Evolutionary conservation across 1,140 invertebrate species (phyloP).

Genomic region (Trypoxylus dichotomus): DNA sequence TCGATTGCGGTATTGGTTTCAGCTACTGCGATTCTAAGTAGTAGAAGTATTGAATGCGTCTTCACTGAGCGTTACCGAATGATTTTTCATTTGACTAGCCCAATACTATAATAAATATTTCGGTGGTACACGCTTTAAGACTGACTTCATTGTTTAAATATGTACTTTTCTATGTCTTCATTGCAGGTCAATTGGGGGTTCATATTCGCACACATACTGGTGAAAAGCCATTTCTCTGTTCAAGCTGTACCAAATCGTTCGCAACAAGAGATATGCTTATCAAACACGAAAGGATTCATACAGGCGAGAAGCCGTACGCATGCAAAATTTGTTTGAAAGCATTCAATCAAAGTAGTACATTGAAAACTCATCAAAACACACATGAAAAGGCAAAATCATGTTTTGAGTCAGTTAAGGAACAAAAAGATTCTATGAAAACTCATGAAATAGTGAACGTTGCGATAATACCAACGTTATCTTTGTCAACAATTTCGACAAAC

Average conservation of each 20-base stretch:
- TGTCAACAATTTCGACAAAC: background rate
- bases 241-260: conserved; percentile 37
- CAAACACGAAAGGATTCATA: conserved; percentile 40
- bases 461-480: background rate
- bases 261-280: conserved; percentile 36
- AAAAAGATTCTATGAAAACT: background rate
- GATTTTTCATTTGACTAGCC: no score
- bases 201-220: conserved; percentile 41
- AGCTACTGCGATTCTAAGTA: no score
- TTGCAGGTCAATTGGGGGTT: conserved; percentile 38
- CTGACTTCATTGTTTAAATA: no score
- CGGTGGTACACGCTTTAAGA: no score
- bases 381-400: conserved; percentile 28
- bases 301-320: conserved; percentile 38
- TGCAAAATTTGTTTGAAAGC: conserved; percentile 37
- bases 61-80: no score
- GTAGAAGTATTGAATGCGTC: no score
- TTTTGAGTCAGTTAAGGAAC: no score
- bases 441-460: background rate
- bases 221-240: conserved; percentile 40
- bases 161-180: background rate
- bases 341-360: conserved; percentile 39
- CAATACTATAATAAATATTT: no score
- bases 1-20: no score
- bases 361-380: conserved; percentile 36